phyloP scores from a whole-genome alignment of 2,888 invertebrate species.

The Melanargia galathea region DNA sequence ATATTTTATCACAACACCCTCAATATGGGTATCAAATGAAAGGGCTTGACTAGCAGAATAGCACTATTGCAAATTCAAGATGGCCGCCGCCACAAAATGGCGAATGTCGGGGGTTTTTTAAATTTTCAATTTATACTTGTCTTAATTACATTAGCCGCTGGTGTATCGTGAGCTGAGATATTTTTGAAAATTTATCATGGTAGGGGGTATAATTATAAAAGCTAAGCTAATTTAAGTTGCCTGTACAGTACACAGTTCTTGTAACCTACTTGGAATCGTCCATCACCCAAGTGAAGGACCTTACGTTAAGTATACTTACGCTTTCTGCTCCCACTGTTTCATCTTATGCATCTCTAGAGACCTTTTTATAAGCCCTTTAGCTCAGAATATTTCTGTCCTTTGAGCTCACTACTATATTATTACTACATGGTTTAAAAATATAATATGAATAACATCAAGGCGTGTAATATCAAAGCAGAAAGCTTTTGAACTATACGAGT shows the following conservation, averaged over 20 bases:
- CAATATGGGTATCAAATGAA: too few species aligned
- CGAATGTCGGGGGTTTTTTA: too few species aligned
- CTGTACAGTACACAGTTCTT: too few species aligned
- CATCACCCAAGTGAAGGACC: too few species aligned
- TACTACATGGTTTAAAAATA: neutral
- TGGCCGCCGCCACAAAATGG: too few species aligned
- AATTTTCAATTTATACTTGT: too few species aligned
- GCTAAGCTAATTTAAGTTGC: too few species aligned
- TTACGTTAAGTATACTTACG: neutral
- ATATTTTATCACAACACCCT: too few species aligned
- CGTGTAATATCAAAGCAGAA: neutral
- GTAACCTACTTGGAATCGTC: too few species aligned
- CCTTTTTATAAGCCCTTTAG: neutral
- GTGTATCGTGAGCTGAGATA: neutral
- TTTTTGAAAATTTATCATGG: neutral
- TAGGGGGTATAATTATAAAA: too few species aligned
- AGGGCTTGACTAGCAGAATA: too few species aligned
- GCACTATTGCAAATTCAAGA: too few species aligned
- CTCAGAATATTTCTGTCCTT: neutral
- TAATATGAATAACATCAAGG: neutral
- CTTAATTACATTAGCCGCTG: neutral
- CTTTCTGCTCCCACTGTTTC: neutral
- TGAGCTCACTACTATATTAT: neutral
- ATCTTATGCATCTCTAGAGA: neutral
- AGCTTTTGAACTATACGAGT: conserved; percentile 5